Evolutionary conservation across 92 coral and sea anemone species (phyloP), one percentile per base, ranked within the genome.

Genomic region (Epizoanthus rinbou): DNA sequence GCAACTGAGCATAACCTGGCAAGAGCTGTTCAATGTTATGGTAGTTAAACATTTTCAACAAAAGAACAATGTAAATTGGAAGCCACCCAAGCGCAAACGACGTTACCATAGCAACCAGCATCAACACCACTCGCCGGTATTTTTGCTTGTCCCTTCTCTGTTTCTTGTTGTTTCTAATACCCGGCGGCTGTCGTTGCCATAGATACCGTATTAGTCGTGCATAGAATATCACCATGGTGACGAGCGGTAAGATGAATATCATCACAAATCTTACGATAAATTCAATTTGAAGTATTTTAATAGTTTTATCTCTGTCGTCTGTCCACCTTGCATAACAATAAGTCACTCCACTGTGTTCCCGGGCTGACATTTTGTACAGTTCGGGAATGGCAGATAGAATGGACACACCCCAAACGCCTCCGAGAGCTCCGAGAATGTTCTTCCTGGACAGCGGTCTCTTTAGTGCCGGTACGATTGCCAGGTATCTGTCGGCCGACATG

Each of bases 1-100:
- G 23, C 43, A 78, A 9, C 15, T 60, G 33, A 54, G 52, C 59
- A 16, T 57, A 39, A 19, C 14, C 0, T 0, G 82, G 82, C 17
- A 78, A 57, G 25, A 11, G 31, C 9, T 50, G 54, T 50, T 13
- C 54, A 10, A 50, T 50, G 57, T 69, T 60, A 19, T 10, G 8
- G 37, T 5, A 60, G 71, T 33, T 41, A 33, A 60, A 78, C 13
- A 39, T 10, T n/a, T 19, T 9, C 1, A 78, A 2, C 21, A 60
- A 78, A 78, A 60, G 82, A 14, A 15, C 17, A 9, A 78, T 69
- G 22, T 78, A 69, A 37, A 78, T 69, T 33, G 82, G 82, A 11
- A 78, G 59, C 82, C 82, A 78, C 31, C 82, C 82, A 60, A 78
- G 57, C 3, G 82, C 82, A 78, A 78, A 78, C 37, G 62, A 57